Conservation (phyloP, 2,888 invertebrate species). For the Eristalinus aeneus region DNA sequence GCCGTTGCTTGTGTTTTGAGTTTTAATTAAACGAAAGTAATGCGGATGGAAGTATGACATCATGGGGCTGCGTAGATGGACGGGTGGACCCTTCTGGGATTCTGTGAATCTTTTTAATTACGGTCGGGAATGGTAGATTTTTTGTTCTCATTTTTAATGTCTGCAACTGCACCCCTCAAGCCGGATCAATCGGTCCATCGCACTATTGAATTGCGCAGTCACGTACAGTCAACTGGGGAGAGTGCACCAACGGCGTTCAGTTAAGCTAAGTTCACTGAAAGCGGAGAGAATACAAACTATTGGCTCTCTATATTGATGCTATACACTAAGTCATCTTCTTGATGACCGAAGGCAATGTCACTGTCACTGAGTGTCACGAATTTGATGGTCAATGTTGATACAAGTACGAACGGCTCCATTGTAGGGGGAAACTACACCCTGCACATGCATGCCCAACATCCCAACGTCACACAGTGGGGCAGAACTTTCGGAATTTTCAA, state of each 20-base stretch:
- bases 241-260: neutral
- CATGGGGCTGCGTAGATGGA: neutral
- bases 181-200: neutral
- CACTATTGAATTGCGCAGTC: neutral
- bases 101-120: neutral
- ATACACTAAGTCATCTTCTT: neutral
- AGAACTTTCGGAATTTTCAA: neutral
- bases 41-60: neutral
- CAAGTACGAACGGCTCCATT: neutral
- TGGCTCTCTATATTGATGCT: neutral
- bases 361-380: neutral
- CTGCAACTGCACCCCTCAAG: neutral
- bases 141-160: neutral
- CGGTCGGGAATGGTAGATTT: neutral
- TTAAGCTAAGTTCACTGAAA: neutral
- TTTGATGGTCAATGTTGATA: neutral
- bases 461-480: neutral
- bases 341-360: neutral
- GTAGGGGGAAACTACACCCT: neutral
- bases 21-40: conserved; percentile 30
- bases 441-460: neutral
- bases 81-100: neutral
- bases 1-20: neutral
- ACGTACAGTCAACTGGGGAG: neutral
- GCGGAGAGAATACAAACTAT: neutral